Evolutionary conservation across 2,888 invertebrate species (phyloP).

Genomic region (Acanthosepion pharaonis): DNA sequence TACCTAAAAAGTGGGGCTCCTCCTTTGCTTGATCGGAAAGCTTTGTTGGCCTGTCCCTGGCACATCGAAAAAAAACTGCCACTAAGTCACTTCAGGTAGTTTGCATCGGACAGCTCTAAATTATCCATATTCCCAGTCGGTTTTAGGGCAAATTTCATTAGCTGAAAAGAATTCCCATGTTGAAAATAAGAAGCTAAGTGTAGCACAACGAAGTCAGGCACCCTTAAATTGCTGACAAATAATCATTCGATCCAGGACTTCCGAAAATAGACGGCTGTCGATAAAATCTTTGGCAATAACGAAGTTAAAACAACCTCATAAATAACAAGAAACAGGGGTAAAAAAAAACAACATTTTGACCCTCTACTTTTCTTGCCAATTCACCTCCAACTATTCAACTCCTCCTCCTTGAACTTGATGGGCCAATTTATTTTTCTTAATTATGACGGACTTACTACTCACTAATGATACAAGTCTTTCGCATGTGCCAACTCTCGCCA

Average conservation of each 20-base stretch:
- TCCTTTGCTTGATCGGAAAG: too few relatives aligned
- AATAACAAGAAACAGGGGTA: not conserved
- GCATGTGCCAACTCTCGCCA: not conserved
- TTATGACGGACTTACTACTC: not conserved
- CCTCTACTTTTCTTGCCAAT: not conserved
- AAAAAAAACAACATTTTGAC: not conserved
- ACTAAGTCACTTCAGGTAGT: too few relatives aligned
- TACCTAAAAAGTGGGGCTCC: too few relatives aligned
- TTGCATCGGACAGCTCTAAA: too few relatives aligned
- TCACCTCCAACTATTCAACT: not conserved
- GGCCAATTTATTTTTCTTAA: not conserved
- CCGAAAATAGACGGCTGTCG: not conserved
- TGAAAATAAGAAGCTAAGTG: not conserved
- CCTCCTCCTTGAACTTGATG: not conserved
- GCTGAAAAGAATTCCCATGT: not conserved
- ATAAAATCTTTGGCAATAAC: not conserved
- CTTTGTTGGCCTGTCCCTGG: too few relatives aligned
- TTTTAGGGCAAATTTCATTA: not conserved
- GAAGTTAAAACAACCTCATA: not conserved
- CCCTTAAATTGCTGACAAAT: not conserved
- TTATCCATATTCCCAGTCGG: not conserved
- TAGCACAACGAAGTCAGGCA: too few relatives aligned
- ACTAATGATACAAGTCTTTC: not conserved
- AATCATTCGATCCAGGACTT: not conserved
- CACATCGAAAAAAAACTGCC: too few relatives aligned